Conservation (phyloP, 2,888 invertebrate genomes). For the Eupithecia pulchellata region DNA sequence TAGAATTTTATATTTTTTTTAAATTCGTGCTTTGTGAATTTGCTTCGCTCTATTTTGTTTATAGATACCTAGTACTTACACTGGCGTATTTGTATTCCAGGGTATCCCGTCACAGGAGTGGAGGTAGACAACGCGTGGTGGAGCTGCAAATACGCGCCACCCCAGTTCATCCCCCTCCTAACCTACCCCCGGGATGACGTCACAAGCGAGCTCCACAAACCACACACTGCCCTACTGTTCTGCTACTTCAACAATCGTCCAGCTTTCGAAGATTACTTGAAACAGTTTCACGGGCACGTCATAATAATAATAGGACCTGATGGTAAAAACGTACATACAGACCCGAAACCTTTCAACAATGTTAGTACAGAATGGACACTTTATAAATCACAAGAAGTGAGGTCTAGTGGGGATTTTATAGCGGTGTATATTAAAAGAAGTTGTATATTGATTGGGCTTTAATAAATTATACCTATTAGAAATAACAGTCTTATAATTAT, state of each 20-base stretch:
- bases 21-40: too few species aligned
- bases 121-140: conserved; percentile 94
- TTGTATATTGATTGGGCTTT: conserved; percentile 32
- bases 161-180: conserved; percentile 14
- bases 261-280: conserved; percentile 89
- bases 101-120: conserved; percentile 87
- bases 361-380: conserved; percentile 86
- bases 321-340: conserved; percentile 87
- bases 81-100: conserved; percentile 61
- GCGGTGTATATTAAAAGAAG: conserved; percentile 67
- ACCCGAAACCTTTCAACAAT: conserved; percentile 88
- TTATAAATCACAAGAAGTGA: conserved; percentile 84
- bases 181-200: conserved; percentile 58
- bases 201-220: conserved; percentile 66
- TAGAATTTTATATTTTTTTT: too few species aligned
- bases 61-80: not conserved
- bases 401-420: conserved; percentile 87
- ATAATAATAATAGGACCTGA: conserved; percentile 91
- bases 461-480: conserved; percentile 44
- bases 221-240: conserved; percentile 88
- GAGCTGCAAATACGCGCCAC: conserved; percentile 90
- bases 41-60: not conserved
- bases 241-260: conserved; percentile 92
- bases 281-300: conserved; percentile 86
- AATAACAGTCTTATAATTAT: conserved; percentile 54